These are phyloP conservation scores for Enteromius treurensis DNA, from an alignment of 2,797 vertebrate genomes.

Conservation along the genomic window DNA sequence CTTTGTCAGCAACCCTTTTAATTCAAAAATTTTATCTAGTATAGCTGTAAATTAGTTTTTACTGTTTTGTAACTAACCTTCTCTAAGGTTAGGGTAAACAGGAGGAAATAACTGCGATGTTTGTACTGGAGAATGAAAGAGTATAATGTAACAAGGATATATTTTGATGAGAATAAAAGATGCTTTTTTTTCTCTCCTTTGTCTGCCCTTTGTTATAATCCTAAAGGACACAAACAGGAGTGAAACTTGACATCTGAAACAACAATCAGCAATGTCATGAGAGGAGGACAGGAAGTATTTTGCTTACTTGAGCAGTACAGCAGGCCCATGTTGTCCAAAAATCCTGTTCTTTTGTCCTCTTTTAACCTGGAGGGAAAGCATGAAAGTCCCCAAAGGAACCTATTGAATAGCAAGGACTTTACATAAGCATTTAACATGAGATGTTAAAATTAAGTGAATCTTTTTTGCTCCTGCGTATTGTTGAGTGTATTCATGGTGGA, in stretches of 20 bases:
- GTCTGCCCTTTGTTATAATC: neutral
- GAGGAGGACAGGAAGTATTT: neutral
- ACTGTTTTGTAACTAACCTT: neutral
- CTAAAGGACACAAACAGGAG: neutral
- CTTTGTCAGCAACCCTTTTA: neutral
- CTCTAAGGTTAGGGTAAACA: no score
- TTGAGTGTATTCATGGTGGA: neutral
- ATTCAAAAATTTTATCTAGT: neutral
- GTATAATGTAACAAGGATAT: constrained; percentile 5
- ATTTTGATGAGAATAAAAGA: constrained; percentile 49
- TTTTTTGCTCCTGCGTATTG: neutral
- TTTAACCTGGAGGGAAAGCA: neutral
- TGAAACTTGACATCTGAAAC: constrained; percentile 7
- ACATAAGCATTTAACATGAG: neutral
- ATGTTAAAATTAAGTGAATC: neutral
- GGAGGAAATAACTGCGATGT: neutral
- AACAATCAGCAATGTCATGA: neutral
- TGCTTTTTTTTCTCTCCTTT: neutral
- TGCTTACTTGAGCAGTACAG: neutral
- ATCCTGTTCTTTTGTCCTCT: neutral
- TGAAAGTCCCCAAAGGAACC: neutral
- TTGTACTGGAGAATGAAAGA: neutral
- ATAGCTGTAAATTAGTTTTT: neutral
- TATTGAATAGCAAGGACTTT: neutral
- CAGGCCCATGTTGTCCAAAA: neutral